phyloP scores from a whole-genome alignment of 2,888 invertebrate species.

The Sinotaia quadrata region DNA sequence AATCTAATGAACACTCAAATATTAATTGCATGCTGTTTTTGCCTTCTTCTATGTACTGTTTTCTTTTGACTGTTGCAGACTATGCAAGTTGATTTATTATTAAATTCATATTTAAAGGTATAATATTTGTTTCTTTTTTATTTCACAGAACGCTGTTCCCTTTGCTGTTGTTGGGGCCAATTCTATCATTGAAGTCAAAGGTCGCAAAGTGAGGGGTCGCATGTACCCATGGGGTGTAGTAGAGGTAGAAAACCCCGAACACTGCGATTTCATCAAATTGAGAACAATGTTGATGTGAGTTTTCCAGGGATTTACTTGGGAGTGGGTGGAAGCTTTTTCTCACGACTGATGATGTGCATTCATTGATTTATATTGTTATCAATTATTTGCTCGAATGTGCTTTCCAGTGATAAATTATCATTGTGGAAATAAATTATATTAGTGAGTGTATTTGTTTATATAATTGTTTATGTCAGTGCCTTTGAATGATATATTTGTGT shows the following conservation, averaged over 20 bases:
- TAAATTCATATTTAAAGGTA: not conserved
- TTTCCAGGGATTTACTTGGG: not conserved
- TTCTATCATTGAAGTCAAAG: conserved; percentile 90
- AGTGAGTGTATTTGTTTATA: too few relatives aligned
- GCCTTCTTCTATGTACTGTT: too few relatives aligned
- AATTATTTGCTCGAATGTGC: too few relatives aligned
- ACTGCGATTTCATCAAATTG: conserved; percentile 97
- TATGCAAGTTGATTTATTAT: not conserved
- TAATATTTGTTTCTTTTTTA: not conserved
- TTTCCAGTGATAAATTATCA: too few relatives aligned
- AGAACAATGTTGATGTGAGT: conserved; percentile 91
- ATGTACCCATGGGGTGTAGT: conserved; percentile 99
- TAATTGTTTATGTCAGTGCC: too few relatives aligned
- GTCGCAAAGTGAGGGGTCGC: conserved; percentile 92
- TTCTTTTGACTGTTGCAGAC: not conserved
- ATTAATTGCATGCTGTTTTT: too few relatives aligned
- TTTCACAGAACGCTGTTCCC: conserved; percentile 85
- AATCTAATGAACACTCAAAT: too few relatives aligned
- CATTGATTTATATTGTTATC: too few relatives aligned
- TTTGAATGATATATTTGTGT: too few relatives aligned
- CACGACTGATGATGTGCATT: too few relatives aligned
- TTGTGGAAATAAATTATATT: too few relatives aligned
- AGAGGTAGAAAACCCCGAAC: conserved; percentile 98
- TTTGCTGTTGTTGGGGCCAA: conserved; percentile 99
- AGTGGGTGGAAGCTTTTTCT: too few relatives aligned